Evolutionary conservation across 2,113 vertebrate species (phyloP).

Genomic region (Spea bombifrons): DNA sequence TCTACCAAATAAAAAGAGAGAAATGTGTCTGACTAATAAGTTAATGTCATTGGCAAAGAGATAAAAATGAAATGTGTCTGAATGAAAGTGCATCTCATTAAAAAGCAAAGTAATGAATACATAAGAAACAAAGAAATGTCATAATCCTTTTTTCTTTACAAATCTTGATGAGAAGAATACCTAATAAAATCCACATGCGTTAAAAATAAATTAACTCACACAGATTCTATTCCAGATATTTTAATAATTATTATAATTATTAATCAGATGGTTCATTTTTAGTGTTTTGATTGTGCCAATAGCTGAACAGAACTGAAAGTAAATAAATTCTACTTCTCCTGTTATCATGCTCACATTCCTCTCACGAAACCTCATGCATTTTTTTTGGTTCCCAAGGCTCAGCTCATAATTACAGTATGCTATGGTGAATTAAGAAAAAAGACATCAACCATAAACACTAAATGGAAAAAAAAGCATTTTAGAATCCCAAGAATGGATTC

Average conservation of each 20-base stretch:
- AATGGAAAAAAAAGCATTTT: too few species aligned
- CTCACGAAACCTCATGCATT: too few species aligned
- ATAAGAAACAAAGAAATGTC: slow-evolving; percentile 30
- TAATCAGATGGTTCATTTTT: neutral
- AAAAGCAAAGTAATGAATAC: slow-evolving; percentile 38
- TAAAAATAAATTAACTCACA: neutral
- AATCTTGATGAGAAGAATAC: slow-evolving; percentile 17
- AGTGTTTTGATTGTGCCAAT: neutral
- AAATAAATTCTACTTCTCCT: neutral
- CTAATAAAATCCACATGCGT: slow-evolving; percentile 2
- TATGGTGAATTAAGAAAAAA: too few species aligned
- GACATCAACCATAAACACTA: too few species aligned
- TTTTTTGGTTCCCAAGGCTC: too few species aligned
- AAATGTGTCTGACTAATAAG: slow-evolving; percentile 43
- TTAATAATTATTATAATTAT: neutral
- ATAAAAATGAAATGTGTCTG: slow-evolving; percentile 46
- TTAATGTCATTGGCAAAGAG: slow-evolving; percentile 38
- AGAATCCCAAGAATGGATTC: too few species aligned
- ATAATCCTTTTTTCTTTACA: slow-evolving; percentile 30
- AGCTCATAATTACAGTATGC: too few species aligned
- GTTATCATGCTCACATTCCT: neutral
- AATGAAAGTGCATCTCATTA: slow-evolving; percentile 30
- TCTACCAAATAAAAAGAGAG: slow-evolving; percentile 42
- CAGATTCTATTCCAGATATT: neutral
- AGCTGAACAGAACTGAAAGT: neutral